Percentiles rank a stretch among this genome's conserved stretches.
Evolutionary conservation across 2,113 vertebrate species (phyloP).

Genomic region (Leptocoma aspasia): DNA sequence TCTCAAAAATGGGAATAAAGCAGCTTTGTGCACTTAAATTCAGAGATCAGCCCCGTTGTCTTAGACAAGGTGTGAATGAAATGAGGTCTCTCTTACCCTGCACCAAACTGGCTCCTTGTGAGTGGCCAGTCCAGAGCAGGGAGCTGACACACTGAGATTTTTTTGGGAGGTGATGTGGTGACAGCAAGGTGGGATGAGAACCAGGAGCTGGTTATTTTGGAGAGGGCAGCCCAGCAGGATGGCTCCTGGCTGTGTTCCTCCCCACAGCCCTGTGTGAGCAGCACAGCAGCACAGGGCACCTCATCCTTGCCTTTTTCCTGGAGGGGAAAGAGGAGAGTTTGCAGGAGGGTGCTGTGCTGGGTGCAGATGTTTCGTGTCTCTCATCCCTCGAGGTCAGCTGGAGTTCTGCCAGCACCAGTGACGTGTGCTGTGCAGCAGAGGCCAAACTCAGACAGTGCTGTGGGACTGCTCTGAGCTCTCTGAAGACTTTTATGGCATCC

Average conservation of each 20-base stretch:
- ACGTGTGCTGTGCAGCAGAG: background rate
- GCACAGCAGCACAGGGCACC: background rate
- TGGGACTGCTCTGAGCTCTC: background rate
- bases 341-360: background rate
- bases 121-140: background rate
- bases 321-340: background rate
- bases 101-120: background rate
- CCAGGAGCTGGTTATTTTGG: background rate
- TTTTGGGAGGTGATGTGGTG: background rate
- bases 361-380: conserved; percentile 46
- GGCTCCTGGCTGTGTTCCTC: background rate
- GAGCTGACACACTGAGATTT: background rate
- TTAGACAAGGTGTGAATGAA: background rate
- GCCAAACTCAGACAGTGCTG: background rate
- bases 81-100: background rate
- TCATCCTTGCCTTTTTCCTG: background rate
- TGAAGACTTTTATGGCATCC: background rate
- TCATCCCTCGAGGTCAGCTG: background rate
- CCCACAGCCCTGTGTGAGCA: background rate
- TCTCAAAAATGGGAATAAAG: background rate
- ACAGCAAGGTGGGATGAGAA: background rate
- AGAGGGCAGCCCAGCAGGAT: background rate
- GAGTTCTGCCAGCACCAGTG: background rate
- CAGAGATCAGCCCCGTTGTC: background rate
- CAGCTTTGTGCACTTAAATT: background rate